These are phyloP conservation scores for Timema podura DNA, from an alignment of 2,888 invertebrate genomes.

Conservation along the genomic window DNA sequence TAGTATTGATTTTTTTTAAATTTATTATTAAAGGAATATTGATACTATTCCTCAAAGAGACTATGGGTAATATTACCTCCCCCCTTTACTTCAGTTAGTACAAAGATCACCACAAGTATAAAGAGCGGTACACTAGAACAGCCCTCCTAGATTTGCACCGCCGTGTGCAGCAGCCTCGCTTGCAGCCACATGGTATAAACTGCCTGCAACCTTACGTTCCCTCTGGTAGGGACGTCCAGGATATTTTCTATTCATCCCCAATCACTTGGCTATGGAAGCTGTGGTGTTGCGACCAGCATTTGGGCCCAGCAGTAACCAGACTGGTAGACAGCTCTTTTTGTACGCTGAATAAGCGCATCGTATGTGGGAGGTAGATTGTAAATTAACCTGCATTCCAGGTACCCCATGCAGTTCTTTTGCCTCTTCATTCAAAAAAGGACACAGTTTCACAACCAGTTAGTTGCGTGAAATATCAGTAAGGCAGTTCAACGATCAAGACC, in stretches of 20 bases:
- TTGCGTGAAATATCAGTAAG: slow-evolving; percentile 2
- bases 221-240: too few relatives aligned
- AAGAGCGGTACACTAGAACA: too few relatives aligned
- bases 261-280: background rate
- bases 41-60: too few relatives aligned
- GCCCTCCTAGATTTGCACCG: too few relatives aligned
- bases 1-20: too few relatives aligned
- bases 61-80: too few relatives aligned
- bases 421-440: background rate
- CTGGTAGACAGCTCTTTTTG: background rate
- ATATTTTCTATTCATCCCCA: background rate
- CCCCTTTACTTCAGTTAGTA: too few relatives aligned
- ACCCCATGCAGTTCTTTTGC: background rate
- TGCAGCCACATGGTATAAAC: too few relatives aligned
- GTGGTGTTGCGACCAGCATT: slow-evolving; percentile 3
- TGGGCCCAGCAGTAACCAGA: background rate
- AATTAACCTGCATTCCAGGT: slow-evolving; percentile 8
- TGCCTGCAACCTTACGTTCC: too few relatives aligned
- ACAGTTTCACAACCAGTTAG: background rate
- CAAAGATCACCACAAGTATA: too few relatives aligned
- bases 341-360: background rate
- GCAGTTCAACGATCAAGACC: background rate
- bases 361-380: background rate
- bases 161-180: too few relatives aligned
- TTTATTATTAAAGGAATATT: too few relatives aligned